phyloP scores from a whole-genome alignment of 2,113 vertebrate species.

The Xiphophorus couchianus region DNA sequence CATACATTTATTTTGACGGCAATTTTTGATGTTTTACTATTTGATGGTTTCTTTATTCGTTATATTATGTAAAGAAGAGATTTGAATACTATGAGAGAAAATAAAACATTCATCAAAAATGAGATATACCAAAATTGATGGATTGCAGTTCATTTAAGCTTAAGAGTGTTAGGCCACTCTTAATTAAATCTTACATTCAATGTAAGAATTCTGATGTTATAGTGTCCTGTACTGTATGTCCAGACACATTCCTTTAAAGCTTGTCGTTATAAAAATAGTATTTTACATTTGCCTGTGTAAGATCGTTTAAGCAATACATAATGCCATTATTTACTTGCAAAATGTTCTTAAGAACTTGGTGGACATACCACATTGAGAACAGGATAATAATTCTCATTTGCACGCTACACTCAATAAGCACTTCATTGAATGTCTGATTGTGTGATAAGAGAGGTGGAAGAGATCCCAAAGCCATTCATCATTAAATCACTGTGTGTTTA shows the following conservation, averaged over 20 bases:
- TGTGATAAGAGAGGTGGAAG: slow-evolving; percentile 53
- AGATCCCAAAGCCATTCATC: slow-evolving; percentile 64
- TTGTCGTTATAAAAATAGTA: too few species aligned
- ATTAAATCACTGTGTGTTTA: slow-evolving; percentile 74
- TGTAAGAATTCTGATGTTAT: too few species aligned
- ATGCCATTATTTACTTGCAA: neutral
- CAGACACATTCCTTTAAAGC: too few species aligned
- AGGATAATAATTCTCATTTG: slow-evolving; percentile 2
- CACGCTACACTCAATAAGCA: slow-evolving; percentile 3
- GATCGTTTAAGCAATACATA: neutral
- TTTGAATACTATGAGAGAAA: neutral
- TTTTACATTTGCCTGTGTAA: too few species aligned
- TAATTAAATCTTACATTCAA: neutral
- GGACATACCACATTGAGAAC: slow-evolving; percentile 1
- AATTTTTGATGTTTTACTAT: neutral
- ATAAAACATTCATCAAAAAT: slow-evolving; percentile 20
- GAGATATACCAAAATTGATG: slow-evolving; percentile 56
- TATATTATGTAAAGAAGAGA: neutral
- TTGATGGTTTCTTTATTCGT: neutral
- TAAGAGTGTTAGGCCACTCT: slow-evolving; percentile 45
- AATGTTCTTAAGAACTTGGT: neutral
- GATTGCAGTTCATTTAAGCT: slow-evolving; percentile 65
- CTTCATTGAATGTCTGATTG: slow-evolving; percentile 51
- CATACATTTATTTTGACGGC: neutral
- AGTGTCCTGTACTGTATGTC: too few species aligned